Evolutionary conservation across 2,888 invertebrate genomes (phyloP), one percentile per base, ranked within the genome.

Genomic region (Philaethria dido): DNA sequence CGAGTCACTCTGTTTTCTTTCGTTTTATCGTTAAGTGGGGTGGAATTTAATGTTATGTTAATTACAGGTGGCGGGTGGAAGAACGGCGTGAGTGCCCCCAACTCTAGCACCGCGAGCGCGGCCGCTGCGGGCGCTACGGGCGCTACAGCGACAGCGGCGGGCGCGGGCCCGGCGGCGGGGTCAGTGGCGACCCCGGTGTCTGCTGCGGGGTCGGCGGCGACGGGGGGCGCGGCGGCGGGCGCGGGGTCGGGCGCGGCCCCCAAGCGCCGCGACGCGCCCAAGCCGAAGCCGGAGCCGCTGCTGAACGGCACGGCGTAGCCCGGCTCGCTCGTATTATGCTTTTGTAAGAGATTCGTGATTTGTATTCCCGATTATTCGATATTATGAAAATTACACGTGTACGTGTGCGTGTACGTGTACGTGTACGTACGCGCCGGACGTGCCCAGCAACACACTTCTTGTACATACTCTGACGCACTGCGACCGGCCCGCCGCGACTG

Each of bases 301-400:
- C 93, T 95, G 75, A 95, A 95, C 87, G 95, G 95, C 89, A 94
- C 95, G 75, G 92, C 93, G 85, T 94, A 93, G 84, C 67, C 64
- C 83, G 80, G 86, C 88, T 86, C 83, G 84, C 89, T 87, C 88
- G 86, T 88, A 87, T 88, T 89, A 89, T 91, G 92, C 92, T 92
- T 89, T 88, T 86, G 83, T 91, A 89, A 91, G 88, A 90, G 90
- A 90, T 89, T 90, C 88, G 89, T 88, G 85, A 90, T 91, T 92
- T 90, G 91, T 93, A 92, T 89, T 91, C 90, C 90, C 84, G 89
- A 89, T 88, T 88, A 88, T 88, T 88, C 87, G 88, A 88, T 86
- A 75, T 84, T 86, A 59, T 87, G 87, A 86, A 73, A 88, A 86
- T 88, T 84, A 83, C 82, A 84, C 85, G 91, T 88, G 90, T 87